Evolutionary conservation across 2,888 invertebrate species (phyloP).

Genomic region (Cephus rjabovi): DNA sequence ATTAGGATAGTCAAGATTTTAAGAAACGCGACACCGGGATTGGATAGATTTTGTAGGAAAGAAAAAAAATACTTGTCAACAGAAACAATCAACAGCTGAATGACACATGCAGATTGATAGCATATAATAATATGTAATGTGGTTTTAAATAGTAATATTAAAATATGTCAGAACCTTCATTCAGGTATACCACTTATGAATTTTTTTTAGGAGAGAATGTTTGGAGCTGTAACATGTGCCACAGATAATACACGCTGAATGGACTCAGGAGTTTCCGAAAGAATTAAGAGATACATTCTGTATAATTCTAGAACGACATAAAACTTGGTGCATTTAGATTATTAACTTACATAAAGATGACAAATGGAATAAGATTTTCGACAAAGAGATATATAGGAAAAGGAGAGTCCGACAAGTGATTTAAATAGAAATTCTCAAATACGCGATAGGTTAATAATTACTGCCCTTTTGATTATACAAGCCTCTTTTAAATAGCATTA

Average conservation of each 20-base stretch:
- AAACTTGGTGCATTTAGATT: background rate
- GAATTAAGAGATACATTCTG: background rate
- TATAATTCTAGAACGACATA: background rate
- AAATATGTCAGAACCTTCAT: background rate
- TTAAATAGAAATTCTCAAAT: background rate
- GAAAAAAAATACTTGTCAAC: too few relatives aligned
- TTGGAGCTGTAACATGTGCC: background rate
- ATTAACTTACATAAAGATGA: background rate
- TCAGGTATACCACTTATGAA: background rate
- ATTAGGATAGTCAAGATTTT: background rate
- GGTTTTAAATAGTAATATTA: background rate
- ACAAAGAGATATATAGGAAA: background rate
- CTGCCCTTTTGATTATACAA: slow-evolving; percentile 5
- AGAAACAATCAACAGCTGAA: too few relatives aligned
- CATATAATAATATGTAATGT: too few relatives aligned
- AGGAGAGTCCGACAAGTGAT: background rate
- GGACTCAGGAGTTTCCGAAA: background rate
- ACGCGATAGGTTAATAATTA: background rate
- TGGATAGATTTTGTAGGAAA: too few relatives aligned
- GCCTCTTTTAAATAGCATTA: background rate
- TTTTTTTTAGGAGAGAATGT: background rate
- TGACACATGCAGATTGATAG: too few relatives aligned
- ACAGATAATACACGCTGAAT: background rate
- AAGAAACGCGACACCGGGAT: background rate
- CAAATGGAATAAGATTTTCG: background rate